Conservation (phyloP, 2,797 vertebrate species). For the Synanceia verrucosa region DNA sequence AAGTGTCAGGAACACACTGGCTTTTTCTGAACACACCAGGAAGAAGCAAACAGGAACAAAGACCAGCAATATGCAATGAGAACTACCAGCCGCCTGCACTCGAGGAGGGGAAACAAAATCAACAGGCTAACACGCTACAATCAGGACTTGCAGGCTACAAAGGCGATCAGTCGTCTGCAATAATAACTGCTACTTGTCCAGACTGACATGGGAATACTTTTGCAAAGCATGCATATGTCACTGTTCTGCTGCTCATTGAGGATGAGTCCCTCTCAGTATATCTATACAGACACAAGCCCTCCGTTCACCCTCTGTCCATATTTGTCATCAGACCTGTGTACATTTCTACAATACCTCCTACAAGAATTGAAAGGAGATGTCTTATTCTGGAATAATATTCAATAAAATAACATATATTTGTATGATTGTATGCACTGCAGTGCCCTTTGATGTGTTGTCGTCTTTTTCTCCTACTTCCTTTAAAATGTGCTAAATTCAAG, state of each 20-base stretch:
- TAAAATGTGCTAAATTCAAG: not conserved
- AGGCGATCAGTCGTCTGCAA: conserved; percentile 60
- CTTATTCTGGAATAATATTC: conserved; percentile 81
- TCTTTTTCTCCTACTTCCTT: not conserved
- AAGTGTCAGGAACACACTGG: conserved; percentile 21
- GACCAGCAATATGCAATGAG: conserved; percentile 75
- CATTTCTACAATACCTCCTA: conserved; percentile 79
- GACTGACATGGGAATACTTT: conserved; percentile 47
- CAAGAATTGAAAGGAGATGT: conserved; percentile 73
- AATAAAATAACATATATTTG: conserved; percentile 88
- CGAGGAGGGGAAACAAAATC: conserved; percentile 50
- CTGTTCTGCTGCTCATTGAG: conserved; percentile 59
- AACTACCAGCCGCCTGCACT: conserved; percentile 63
- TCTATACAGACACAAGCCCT: conserved; percentile 64
- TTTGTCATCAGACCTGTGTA: conserved; percentile 74
- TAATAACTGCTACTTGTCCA: conserved; percentile 50
- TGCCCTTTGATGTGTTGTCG: conserved; percentile 39
- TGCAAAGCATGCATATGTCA: conserved; percentile 77
- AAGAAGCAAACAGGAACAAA: conserved; percentile 49
- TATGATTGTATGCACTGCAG: conserved; percentile 80
- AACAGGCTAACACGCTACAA: conserved; percentile 49
- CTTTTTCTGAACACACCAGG: conserved; percentile 30
- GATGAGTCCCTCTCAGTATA: conserved; percentile 65
- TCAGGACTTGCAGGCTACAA: conserved; percentile 56
- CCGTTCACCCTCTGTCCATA: conserved; percentile 64